Evolutionary conservation across 2,888 invertebrate genomes (phyloP), one percentile per base, ranked within the genome.

Genomic region (Plagiodera versicolora): DNA sequence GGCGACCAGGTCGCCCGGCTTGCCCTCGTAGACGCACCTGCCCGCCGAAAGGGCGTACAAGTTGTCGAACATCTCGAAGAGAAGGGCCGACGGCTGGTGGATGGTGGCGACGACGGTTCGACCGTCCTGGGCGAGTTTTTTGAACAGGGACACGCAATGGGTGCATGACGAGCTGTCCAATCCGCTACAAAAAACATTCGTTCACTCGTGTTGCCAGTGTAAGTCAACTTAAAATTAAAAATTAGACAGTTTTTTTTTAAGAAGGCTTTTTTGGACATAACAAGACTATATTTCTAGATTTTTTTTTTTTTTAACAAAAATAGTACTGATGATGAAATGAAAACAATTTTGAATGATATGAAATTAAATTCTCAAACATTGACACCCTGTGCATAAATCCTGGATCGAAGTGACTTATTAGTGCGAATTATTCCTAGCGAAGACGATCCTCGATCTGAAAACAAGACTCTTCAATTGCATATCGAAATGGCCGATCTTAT

Each of bases 41-140:
- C 96, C 96, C 45, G 84, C 86, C 0, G 93, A 87, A 14, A 97
- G 82, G 56, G 94, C 89, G 78, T 95, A 95, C 4, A 97, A 83
- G 69, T 91, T 86, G 77, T 96, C 95, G 72, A 97, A 95, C 86
- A 93, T 94, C 80, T 95, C 94, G 75, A 97, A 95, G 51, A 95
- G 83, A 67, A 94, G 83, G 0, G 96, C 95, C 66, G 94, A 94
- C 0, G 97, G 96, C 78, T 96, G 96, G 78, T 97, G 96, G 66
- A 97, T 94, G 17, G 95, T 96, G 67, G 95, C 95, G 51, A 96
- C 86, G 4, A 97, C 86, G 0, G 95, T 95, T 50, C 95, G 85
- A 0, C 94, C 95, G 67, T 92, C 94, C 50, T 87, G 84, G 0
- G 95, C 94, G 54, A 96, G 81, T 62, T 86, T 86, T 78, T 91